Base-by-base conservation (phyloP, 2,113 vertebrate genomes). In the Euleptes europaea region DNA sequence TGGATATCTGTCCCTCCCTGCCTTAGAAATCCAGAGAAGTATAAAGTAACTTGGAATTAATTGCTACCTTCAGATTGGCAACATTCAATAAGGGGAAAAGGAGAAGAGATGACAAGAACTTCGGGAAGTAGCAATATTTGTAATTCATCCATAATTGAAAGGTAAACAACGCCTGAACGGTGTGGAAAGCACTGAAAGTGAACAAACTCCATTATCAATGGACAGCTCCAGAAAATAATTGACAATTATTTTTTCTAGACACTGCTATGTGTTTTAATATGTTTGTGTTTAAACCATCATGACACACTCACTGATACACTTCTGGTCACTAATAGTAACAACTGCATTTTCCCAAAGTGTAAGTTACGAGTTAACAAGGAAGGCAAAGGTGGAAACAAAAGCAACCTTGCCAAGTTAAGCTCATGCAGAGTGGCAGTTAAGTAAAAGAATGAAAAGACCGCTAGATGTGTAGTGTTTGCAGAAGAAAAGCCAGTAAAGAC, bases 391-490 rank as follows among this genome's bases (percentile, higher is more conserved):
- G 83, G 86, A 93, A 95, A 90, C 92, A 86, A 94, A 82, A 96
- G 95, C 94, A 90, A 91, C 91, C 86, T 95, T 78, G 94, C 94
- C 94, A 95, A 94, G 88, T 93, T 91, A 96, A 93, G 92, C 92
- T 95, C 96, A 96, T 97, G 96, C 96, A 96, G 79, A 95, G 87
- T 89, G 95, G 95, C 95, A 94, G 91, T 94, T 93, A 92, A 90
- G 87, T 79, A 73, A 90, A 94, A 94, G 93, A 74, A 94, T 81
- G 80, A 87, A n/a, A 93, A 93, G 81, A 42, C 47, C 84, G 87
- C 86, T 78, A 88, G 86, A 87, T 47, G 86, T 90, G 82, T 28
- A 44, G 89, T 84, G 5, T 90, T 94, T 88, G 80, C 87, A 89
- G 84, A 92, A 85, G 81, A 87, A 90, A 90, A 90, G 88, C 87